Evolutionary conservation across 2,797 vertebrate species (phyloP).

Genomic region (Aulostomus chinensis): DNA sequence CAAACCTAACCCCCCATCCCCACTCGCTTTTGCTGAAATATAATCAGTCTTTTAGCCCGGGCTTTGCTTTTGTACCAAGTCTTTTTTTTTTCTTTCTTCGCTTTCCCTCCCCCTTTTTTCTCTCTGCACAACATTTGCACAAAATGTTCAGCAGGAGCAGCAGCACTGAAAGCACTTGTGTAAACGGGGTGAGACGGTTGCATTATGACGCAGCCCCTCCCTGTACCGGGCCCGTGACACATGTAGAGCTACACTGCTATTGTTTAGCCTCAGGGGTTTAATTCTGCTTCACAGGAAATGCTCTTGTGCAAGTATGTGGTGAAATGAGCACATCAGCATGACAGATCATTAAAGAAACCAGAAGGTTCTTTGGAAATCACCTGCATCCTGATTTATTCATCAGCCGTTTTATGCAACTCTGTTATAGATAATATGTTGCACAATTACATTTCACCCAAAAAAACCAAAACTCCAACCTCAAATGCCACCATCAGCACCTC

Average conservation of each 20-base stretch:
- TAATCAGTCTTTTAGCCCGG: constrained; percentile 67
- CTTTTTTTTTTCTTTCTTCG: constrained; percentile 12
- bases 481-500: background rate
- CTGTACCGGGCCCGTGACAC: constrained; percentile 52
- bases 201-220: constrained; percentile 66
- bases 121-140: constrained; percentile 41
- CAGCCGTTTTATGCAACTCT: background rate
- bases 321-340: constrained; percentile 47
- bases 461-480: background rate
- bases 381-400: constrained; percentile 22
- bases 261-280: constrained; percentile 75
- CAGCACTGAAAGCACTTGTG: constrained; percentile 68
- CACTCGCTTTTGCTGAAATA: constrained; percentile 51
- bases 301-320: constrained; percentile 63
- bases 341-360: constrained; percentile 46
- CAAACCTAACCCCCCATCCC: constrained; percentile 60
- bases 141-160: constrained; percentile 62
- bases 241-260: constrained; percentile 44
- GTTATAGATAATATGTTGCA: no score
- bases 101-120: constrained; percentile 46
- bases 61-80: constrained; percentile 60
- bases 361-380: constrained; percentile 56
- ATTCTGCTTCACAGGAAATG: constrained; percentile 72
- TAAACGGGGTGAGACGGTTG: constrained; percentile 69
- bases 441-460: background rate